A percentile compares a stretch with the other conserved stretches of the same genome.
phyloP scores from a whole-genome alignment of 2,113 vertebrate genomes.

The Cyprinus carpio region DNA sequence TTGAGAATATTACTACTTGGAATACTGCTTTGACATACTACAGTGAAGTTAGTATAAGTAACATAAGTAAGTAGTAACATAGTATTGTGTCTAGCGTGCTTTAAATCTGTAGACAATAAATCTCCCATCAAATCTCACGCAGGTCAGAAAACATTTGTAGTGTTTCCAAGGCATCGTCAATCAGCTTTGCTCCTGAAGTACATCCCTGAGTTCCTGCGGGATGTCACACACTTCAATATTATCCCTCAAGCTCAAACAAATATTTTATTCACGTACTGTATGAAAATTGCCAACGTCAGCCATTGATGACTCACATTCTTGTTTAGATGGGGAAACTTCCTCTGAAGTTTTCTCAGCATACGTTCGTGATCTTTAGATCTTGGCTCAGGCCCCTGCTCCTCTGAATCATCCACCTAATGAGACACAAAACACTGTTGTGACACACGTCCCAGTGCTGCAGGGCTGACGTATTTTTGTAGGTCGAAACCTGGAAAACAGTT shows the following conservation, averaged over 20 bases:
- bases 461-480: background rate
- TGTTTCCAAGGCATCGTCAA: constrained; percentile 81
- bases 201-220: constrained; percentile 80
- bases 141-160: constrained; percentile 79
- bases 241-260: background rate
- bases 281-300: background rate
- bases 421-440: constrained; percentile 55
- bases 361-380: constrained; percentile 80
- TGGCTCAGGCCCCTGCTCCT: constrained; percentile 67
- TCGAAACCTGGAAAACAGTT: background rate
- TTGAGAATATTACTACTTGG: too few relatives aligned
- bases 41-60: too few relatives aligned
- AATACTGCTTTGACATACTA: too few relatives aligned
- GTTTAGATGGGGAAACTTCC: constrained; percentile 79
- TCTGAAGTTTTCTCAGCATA: constrained; percentile 80
- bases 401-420: constrained; percentile 69
- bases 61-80: too few relatives aligned
- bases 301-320: constrained; percentile 76
- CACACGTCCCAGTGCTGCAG: constrained; percentile 42
- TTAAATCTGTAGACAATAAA: background rate
- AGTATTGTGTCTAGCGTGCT: too few relatives aligned
- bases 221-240: constrained; percentile 36
- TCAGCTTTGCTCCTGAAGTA: constrained; percentile 82
- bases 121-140: constrained; percentile 41
- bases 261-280: background rate